Evolutionary conservation across 2,113 vertebrate genomes (phyloP).

Genomic region (Panthera leo): DNA sequence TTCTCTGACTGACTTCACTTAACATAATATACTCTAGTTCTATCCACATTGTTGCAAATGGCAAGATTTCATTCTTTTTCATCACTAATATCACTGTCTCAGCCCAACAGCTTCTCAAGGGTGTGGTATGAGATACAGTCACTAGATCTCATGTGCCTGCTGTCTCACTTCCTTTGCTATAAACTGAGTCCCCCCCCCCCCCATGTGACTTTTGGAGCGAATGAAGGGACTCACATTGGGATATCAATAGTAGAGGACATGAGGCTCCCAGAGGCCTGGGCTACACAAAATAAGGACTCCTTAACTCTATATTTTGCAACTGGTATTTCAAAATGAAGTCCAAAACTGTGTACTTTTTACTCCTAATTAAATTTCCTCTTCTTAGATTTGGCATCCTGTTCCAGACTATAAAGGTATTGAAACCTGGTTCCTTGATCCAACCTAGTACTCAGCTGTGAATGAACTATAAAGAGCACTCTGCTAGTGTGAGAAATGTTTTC

Average conservation of each 20-base stretch:
- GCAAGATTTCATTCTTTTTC: too few species aligned
- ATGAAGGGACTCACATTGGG: background rate
- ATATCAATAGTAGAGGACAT: background rate
- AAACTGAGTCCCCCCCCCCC: background rate
- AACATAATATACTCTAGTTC: too few species aligned
- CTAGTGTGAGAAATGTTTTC: background rate
- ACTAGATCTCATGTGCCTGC: background rate
- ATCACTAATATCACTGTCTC: background rate
- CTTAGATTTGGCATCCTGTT: background rate
- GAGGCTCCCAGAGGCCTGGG: background rate
- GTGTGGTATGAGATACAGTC: too few species aligned
- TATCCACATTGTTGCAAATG: too few species aligned
- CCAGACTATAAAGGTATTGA: background rate
- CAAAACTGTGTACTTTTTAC: background rate
- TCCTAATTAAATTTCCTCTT: background rate
- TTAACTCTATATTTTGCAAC: background rate
- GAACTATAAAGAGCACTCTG: background rate
- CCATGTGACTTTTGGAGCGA: background rate
- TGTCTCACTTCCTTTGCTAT: background rate
- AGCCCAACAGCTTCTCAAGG: background rate
- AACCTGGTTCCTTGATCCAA: background rate
- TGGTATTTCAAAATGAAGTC: background rate
- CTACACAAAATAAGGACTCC: background rate
- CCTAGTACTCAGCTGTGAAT: background rate
- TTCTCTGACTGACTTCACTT: too few species aligned